These are phyloP conservation scores for Rhagoletis pomonella DNA, from an alignment of 1,140 invertebrate species.

Conservation along the genomic window DNA sequence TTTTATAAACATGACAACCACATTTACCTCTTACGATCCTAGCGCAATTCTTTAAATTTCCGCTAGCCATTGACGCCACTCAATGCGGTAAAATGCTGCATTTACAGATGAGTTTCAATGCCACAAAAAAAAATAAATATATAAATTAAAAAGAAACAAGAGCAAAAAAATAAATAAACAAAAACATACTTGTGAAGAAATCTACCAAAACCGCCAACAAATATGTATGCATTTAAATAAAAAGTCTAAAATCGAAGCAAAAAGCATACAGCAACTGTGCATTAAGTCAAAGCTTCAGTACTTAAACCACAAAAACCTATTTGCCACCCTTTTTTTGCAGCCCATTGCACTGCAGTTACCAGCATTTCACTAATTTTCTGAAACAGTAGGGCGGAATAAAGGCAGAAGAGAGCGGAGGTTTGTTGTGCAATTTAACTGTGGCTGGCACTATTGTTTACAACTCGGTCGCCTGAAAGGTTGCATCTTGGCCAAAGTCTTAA, in stretches of 20 bases:
- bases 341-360: background rate
- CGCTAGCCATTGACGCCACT: slow-evolving; percentile 23
- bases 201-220: background rate
- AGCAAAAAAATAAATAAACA: background rate
- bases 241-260: background rate
- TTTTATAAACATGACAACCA: background rate
- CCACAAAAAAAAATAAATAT: background rate
- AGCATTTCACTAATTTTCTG: background rate
- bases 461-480: slow-evolving; percentile 19
- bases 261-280: background rate
- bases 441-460: slow-evolving; percentile 33
- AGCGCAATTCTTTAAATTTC: background rate
- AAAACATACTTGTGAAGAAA: background rate
- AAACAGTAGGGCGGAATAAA: background rate
- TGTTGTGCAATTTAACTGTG: slow-evolving; percentile 19
- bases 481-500: slow-evolving; percentile 47
- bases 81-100: slow-evolving; percentile 39
- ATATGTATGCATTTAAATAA: background rate
- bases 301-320: background rate
- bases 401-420: background rate
- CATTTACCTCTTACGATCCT: background rate
- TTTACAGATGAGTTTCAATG: slow-evolving; percentile 41
- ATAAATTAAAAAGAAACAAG: background rate
- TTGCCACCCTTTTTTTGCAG: background rate
- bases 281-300: slow-evolving; percentile 9